phyloP scores from a whole-genome alignment of 2,888 invertebrate genomes.

The Prostheceraeus crozeri region DNA sequence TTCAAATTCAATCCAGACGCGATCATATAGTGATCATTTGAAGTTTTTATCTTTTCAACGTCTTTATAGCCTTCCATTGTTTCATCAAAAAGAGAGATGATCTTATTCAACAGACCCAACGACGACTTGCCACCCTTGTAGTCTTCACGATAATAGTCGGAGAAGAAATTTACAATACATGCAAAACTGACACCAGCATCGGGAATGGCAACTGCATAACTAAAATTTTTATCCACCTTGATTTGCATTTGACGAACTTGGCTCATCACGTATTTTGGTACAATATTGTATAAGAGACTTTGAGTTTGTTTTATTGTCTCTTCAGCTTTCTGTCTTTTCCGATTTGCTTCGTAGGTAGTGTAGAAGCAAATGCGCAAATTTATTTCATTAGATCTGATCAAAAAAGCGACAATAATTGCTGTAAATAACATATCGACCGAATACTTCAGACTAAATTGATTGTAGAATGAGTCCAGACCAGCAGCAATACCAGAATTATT shows the following conservation, averaged over 20 bases:
- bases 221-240: neutral
- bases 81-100: slow-evolving; percentile 54
- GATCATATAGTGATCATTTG: slow-evolving; percentile 93
- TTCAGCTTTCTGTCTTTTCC: neutral
- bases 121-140: slow-evolving; percentile 66
- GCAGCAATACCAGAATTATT: too few relatives aligned
- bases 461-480: too few relatives aligned
- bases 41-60: slow-evolving; percentile 94
- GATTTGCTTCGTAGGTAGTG: neutral
- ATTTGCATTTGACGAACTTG: neutral
- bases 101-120: slow-evolving; percentile 79
- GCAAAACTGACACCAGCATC: slow-evolving; percentile 88
- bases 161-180: slow-evolving; percentile 89
- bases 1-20: slow-evolving; percentile 84
- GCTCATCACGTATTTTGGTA: slow-evolving; percentile 7
- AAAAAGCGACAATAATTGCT: too few relatives aligned
- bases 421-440: too few relatives aligned
- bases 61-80: slow-evolving; percentile 54
- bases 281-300: slow-evolving; percentile 17
- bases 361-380: neutral
- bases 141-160: slow-evolving; percentile 61
- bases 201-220: slow-evolving; percentile 59
- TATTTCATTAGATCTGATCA: slow-evolving; percentile 2
- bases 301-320: neutral
- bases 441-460: too few relatives aligned